Evolutionary conservation across 2,888 invertebrate species (phyloP).

Genomic region (Torymus aiolomorphi): DNA sequence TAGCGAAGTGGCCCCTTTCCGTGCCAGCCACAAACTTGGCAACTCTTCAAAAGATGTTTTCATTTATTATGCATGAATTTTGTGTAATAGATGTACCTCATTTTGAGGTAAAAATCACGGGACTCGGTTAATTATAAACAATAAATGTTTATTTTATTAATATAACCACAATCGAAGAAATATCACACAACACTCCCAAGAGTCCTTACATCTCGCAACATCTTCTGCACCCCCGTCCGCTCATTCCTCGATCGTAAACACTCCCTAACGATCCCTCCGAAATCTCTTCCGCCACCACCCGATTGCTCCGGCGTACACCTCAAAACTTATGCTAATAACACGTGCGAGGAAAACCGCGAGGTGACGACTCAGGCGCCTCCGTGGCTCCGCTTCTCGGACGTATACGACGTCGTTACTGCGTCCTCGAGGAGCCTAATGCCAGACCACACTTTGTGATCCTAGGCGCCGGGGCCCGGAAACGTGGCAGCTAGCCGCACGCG

Average conservation of each 20-base stretch:
- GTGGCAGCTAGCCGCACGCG: not conserved
- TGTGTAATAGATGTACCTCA: no score
- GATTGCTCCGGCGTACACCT: not conserved
- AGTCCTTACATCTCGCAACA: no score
- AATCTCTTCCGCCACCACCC: constrained; percentile 17
- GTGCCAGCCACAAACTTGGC: no score
- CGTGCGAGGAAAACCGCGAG: constrained; percentile 20
- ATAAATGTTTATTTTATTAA: no score
- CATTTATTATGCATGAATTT: no score
- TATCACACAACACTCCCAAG: no score
- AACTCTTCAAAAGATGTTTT: no score
- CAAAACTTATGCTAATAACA: constrained; percentile 51
- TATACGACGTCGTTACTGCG: constrained; percentile 49
- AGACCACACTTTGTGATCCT: constrained; percentile 49
- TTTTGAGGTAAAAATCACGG: no score
- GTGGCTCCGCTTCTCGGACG: not conserved
- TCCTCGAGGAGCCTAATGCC: constrained; percentile 21
- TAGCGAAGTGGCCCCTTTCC: no score
- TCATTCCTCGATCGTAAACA: not conserved
- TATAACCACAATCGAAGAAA: no score
- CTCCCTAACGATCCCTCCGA: constrained; percentile 53
- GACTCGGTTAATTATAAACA: no score
- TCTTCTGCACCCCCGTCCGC: no score
- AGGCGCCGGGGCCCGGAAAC: constrained; percentile 27
- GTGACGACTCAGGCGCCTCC: constrained; percentile 13